Base-by-base conservation (phyloP, 2,113 vertebrate genomes). In the Galbula dea region DNA sequence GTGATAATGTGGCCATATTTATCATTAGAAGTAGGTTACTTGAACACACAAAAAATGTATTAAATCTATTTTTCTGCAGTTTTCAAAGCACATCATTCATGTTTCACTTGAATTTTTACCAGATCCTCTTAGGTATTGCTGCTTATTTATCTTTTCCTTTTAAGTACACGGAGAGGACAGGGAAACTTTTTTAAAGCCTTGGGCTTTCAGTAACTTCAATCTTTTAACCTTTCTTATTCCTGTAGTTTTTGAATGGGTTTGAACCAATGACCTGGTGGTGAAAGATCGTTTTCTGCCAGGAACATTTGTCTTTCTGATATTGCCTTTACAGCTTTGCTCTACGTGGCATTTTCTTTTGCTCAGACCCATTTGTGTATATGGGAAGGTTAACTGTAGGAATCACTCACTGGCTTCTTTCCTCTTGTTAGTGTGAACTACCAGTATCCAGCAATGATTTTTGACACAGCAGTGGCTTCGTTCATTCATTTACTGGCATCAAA, bases 321-420 rank as follows among this genome's bases (percentile, higher is more conserved):
- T 46, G 22, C 29, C 61, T 88, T 75, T 57, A 63, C 4, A 1
- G 76, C 80, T 75, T 76, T 73, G 83, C 45, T 77, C 48, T 61
- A 22, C 0, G 0, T 20, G 83, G 57, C 61, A 39, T 74, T 90
- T 94, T 57, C 94, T 81, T 63, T 51, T 21, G 59, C 75, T 86
- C 65, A 39, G 69, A 17, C 57, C 86, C 26, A 11, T 65, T 39
- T 57, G 10, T 57, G 61, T 36, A 18, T n/a, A 36, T 63, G 69
- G 46, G 90, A 61, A 88, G 86, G 86, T 92, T 82, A 89, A 92
- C 88, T 54, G 29, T 11, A 61, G 88, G 83, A 93, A 93, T 88
- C 77, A 29, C 83, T 88, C 67, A 10, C 61, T 24, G 27, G 9
- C 76, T 68, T 32, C 76, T 88, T 48, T n/a, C 62, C n/a, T 65